Conservation (phyloP, 1,140 invertebrate genomes). For the Melanaphis sacchari region DNA sequence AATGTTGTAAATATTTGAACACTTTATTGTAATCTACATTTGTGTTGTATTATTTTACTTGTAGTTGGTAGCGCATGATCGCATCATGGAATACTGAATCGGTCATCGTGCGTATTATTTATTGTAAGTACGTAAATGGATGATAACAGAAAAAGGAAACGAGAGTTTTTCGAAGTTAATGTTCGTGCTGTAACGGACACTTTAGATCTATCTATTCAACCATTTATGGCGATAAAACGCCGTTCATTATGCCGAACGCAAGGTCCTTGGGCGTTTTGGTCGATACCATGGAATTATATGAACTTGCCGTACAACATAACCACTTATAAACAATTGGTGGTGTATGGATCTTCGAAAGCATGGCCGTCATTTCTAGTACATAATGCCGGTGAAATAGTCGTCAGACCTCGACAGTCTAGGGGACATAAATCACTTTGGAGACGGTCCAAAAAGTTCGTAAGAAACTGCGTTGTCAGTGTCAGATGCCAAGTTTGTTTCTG, state of each 20-base stretch:
- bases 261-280: background rate
- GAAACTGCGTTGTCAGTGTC: background rate
- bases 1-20: background rate
- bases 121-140: background rate
- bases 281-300: background rate
- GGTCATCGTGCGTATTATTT: background rate
- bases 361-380: background rate
- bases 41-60: background rate
- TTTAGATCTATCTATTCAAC: background rate
- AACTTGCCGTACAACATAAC: background rate
- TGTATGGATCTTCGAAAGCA: constrained; percentile 6
- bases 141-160: background rate
- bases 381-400: background rate
- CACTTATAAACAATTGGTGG: background rate
- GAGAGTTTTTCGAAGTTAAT: background rate
- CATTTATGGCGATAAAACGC: background rate
- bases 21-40: background rate
- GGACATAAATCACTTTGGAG: background rate
- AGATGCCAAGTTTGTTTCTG: constrained; percentile 1
- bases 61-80: background rate
- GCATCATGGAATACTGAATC: background rate
- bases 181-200: background rate
- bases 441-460: background rate
- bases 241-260: background rate
- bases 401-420: background rate